Percentiles rank a stretch among this genome's conserved stretches.
Evolutionary conservation across 2,888 invertebrate species (phyloP).

Genomic region (Cataglyphis rosenhaueri): DNA sequence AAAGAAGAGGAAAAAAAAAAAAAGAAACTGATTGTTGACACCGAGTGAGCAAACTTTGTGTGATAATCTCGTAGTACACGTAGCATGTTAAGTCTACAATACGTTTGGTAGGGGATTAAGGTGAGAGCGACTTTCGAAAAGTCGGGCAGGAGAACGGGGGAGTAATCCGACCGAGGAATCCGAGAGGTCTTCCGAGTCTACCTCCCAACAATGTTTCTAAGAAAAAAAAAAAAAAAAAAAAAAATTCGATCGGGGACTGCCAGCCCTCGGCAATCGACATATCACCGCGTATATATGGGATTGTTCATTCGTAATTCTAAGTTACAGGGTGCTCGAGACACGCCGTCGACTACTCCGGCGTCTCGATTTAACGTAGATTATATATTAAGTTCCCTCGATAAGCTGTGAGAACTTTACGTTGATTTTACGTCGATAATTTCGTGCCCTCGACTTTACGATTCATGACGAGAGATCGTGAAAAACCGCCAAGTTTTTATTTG

Average conservation of each 20-base stretch:
- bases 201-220: conserved; percentile 41
- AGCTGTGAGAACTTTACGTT: conserved; percentile 44
- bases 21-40: conserved; percentile 82
- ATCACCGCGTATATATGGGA: conserved; percentile 65
- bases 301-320: conserved; percentile 57
- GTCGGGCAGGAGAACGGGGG: conserved; percentile 55
- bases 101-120: conserved; percentile 72
- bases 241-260: conserved; percentile 51
- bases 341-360: conserved; percentile 79
- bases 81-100: conserved; percentile 82
- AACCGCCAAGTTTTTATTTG: conserved; percentile 51
- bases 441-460: neutral
- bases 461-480: conserved; percentile 35
- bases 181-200: conserved; percentile 64
- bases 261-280: conserved; percentile 62
- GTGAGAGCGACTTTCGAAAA: conserved; percentile 63
- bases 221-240: neutral
- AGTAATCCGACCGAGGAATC: conserved; percentile 59
- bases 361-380: conserved; percentile 58
- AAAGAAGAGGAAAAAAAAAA: conserved; percentile 55
- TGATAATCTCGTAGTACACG: conserved; percentile 84
- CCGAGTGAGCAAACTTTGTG: conserved; percentile 83
- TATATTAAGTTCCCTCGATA: conserved; percentile 49
- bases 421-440: conserved; percentile 12
- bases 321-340: conserved; percentile 68